Evolutionary conservation across 2,888 invertebrate species (phyloP).

Genomic region (Megalurothrips usitatus): DNA sequence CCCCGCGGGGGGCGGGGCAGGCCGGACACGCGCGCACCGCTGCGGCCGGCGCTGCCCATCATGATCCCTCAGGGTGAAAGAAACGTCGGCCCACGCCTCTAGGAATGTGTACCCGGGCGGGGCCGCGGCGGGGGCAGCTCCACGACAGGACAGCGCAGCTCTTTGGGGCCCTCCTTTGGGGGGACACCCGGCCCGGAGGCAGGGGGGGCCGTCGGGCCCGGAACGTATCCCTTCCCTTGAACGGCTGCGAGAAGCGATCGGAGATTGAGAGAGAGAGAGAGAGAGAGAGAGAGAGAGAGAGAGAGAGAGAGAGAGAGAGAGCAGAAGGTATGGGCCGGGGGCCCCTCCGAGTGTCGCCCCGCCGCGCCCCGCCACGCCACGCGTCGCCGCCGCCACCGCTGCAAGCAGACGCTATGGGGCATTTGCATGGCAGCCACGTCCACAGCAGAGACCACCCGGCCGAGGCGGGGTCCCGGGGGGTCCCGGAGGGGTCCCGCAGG

Average conservation of each 20-base stretch:
- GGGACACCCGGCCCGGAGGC: too few relatives aligned
- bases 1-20: too few relatives aligned
- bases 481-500: not conserved
- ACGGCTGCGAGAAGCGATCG: conserved; percentile 2
- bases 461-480: not conserved
- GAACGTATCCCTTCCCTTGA: not conserved
- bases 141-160: too few relatives aligned
- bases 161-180: too few relatives aligned
- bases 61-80: too few relatives aligned
- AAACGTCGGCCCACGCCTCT: too few relatives aligned
- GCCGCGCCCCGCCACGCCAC: not conserved
- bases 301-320: not conserved
- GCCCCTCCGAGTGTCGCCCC: not conserved
- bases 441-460: conserved; percentile 16
- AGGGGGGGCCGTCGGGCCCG: too few relatives aligned
- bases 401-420: not conserved
- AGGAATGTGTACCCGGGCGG: too few relatives aligned
- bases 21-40: too few relatives aligned
- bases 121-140: too few relatives aligned
- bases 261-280: conserved; percentile 2
- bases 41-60: too few relatives aligned
- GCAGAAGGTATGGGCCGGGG: not conserved
- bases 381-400: not conserved
- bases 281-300: too few relatives aligned
- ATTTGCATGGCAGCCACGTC: conserved; percentile 16